phyloP scores from a whole-genome alignment of 2,113 vertebrate genomes.

The Taurulus bubalis region DNA sequence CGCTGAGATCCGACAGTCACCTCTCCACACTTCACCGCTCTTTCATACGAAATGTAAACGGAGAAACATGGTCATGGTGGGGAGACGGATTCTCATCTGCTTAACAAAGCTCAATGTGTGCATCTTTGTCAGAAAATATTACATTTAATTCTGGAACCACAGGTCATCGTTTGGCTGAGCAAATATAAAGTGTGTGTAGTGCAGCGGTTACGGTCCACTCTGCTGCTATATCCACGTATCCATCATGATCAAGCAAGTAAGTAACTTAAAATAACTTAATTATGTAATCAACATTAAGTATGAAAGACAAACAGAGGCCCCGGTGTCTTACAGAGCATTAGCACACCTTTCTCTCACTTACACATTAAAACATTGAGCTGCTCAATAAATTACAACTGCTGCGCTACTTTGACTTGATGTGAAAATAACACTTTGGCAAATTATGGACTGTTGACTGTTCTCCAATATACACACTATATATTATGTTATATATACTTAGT shows the following conservation, averaged over 20 bases:
- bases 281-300: neutral
- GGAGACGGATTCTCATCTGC: no score
- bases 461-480: neutral
- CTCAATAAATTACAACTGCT: neutral
- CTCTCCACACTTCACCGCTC: no score
- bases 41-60: neutral
- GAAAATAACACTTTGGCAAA: neutral
- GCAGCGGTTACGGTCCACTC: no score
- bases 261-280: neutral
- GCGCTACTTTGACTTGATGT: neutral
- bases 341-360: no score
- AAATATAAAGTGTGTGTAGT: no score
- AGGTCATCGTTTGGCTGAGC: neutral
- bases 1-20: no score
- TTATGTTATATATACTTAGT: neutral
- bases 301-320: neutral
- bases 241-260: neutral
- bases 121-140: neutral
- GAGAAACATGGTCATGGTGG: no score
- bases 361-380: no score
- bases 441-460: neutral
- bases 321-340: no score
- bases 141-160: no score
- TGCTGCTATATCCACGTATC: neutral
- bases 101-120: neutral